Evolutionary conservation across 2,113 vertebrate genomes (phyloP), one percentile per base, ranked within the genome.

Genomic region (Oceanites oceanicus): DNA sequence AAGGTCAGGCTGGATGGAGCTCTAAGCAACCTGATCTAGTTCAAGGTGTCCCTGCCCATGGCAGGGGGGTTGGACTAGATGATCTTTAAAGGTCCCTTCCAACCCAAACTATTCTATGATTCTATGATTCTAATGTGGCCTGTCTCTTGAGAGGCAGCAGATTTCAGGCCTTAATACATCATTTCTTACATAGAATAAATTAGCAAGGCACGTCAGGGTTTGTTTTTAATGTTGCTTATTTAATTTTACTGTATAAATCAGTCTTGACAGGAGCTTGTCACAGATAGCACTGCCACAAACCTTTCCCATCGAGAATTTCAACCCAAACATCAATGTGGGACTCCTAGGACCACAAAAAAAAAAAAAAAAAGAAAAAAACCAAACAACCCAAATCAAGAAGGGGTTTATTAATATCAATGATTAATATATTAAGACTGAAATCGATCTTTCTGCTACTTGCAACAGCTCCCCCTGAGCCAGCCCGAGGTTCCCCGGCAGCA

Each of bases 291-390:
- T 47, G 25, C 20, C 29, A 27, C 67, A 66, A 74, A 94, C 42
- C 13, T 45, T 63, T 45, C 9, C 40, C 9, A 1, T 56, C 1
- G 3, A 74, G 56, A 85, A 65, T 85, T 94, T 85, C 16, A 91
- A 75, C 27, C 11, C 15, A 73, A 82, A 65, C 8, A 72, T n/a
- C 36, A 61, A 4, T 7, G 23, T 25, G 36, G 6, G 50, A 63
- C 52, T 88, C 19, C 36, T 30, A 75, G 30, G 2, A 11, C 5
- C 0, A 19, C 80, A 32, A 29, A 7, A 55, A 19, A 53, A 30
- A 10, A 5, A 5, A 27, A 20, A 9, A 0, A 7, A 26, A 13
- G 15, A 9, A 17, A 45, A 15, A 17, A 38, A 42, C 42, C n/a
- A n/a, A 42, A 61, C 4, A 4, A 6, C 7, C 22, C 12, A 71